These are phyloP conservation scores for Triplophysa rosa DNA, from an alignment of 2,113 vertebrate genomes.

Conservation along the genomic window DNA sequence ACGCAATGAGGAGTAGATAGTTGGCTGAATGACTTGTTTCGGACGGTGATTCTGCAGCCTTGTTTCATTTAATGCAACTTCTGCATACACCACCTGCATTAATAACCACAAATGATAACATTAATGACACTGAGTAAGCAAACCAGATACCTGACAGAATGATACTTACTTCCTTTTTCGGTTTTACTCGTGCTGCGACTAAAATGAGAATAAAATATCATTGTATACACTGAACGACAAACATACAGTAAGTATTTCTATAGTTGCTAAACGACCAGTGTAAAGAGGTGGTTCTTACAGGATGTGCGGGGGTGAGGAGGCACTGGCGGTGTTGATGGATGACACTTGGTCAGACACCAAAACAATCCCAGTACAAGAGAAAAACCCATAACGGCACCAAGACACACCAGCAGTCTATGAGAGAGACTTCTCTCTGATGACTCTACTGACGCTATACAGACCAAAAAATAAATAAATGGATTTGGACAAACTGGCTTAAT, in stretches of 20 bases:
- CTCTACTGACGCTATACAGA: constrained; percentile 23
- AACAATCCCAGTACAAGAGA: constrained; percentile 61
- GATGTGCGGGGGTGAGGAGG: constrained; percentile 19
- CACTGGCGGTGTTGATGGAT: constrained; percentile 6
- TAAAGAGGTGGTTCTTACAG: constrained; percentile 25
- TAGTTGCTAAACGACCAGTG: neutral
- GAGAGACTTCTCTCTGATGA: constrained; percentile 43
- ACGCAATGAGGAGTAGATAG: constrained; percentile 62
- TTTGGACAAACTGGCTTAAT: neutral
- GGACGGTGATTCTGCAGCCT: neutral
- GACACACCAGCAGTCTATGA: constrained; percentile 60
- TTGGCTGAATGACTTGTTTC: constrained; percentile 12
- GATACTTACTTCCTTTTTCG: constrained; percentile 62
- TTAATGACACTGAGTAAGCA: neutral
- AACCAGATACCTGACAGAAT: neutral
- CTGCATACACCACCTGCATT: constrained; percentile 69
- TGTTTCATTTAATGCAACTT: constrained; percentile 49
- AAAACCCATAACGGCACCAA: constrained; percentile 53
- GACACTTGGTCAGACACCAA: constrained; percentile 31
- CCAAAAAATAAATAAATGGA: neutral
- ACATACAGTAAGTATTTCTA: no score
- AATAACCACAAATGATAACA: neutral
- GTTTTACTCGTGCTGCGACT: constrained; percentile 38
- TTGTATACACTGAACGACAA: neutral
- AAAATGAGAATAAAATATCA: constrained; percentile 14